Evolutionary conservation across 2,888 invertebrate species (phyloP).

Genomic region (Zhuqinia jingwanae): DNA sequence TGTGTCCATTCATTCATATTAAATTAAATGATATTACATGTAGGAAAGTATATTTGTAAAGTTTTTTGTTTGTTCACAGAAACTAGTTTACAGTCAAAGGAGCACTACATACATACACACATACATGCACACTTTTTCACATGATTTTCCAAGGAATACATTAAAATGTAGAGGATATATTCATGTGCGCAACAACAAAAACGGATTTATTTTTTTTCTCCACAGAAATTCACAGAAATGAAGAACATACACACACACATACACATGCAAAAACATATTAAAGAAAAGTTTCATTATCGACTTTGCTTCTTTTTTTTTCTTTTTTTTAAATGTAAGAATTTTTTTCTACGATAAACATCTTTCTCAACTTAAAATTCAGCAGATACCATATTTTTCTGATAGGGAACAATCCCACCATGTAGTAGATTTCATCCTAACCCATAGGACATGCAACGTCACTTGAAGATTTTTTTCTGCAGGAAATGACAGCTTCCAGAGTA

Average conservation of each 20-base stretch:
- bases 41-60: neutral
- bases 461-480: too few species aligned
- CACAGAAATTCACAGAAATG: neutral
- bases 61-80: too few species aligned
- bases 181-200: too few species aligned
- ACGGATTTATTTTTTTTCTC: too few species aligned
- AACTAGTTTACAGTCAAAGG: too few species aligned
- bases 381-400: neutral
- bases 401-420: constrained; percentile 16
- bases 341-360: neutral
- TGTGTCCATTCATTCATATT: constrained; percentile 17
- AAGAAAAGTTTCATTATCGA: constrained; percentile 12
- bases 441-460: neutral
- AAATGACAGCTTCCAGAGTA: neutral
- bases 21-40: constrained; percentile 8
- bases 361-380: neutral
- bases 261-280: neutral
- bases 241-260: too few species aligned
- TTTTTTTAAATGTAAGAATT: neutral
- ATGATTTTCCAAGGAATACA: too few species aligned
- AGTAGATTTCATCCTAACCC: neutral
- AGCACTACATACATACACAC: too few species aligned
- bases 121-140: too few species aligned
- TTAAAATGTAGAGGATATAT: too few species aligned
- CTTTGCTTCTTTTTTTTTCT: neutral